These are phyloP conservation scores for Hemicordylus capensis DNA, from an alignment of 2,113 vertebrate genomes.

Conservation along the genomic window DNA sequence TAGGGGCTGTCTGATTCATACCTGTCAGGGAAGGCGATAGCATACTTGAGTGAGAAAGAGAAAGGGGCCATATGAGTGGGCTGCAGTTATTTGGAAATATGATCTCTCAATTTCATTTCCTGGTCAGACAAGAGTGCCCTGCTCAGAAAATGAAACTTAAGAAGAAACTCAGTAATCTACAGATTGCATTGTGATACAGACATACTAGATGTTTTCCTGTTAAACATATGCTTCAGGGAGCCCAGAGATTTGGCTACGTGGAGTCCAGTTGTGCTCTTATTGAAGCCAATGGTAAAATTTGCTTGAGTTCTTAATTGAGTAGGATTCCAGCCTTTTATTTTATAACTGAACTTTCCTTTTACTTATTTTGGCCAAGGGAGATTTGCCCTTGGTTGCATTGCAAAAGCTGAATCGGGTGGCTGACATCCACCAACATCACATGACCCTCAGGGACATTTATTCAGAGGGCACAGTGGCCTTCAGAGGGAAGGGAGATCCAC, in stretches of 20 bases:
- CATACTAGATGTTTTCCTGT: neutral
- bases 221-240: neutral
- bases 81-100: conserved; percentile 27
- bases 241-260: neutral
- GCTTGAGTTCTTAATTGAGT: neutral
- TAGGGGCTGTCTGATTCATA: conserved; percentile 23
- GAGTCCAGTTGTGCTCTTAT: neutral
- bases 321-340: neutral
- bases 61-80: conserved; percentile 10
- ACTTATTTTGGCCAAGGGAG: neutral
- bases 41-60: conserved; percentile 28
- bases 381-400: neutral
- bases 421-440: too few species aligned
- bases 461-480: too few species aligned
- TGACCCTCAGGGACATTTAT: too few species aligned
- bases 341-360: neutral
- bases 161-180: neutral
- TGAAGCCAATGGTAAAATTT: neutral
- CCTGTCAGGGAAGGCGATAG: neutral
- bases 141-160: conserved; percentile 63
- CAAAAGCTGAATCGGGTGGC: neutral
- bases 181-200: neutral
- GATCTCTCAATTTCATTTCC: conserved; percentile 67
- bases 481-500: too few species aligned
- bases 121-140: conserved; percentile 20